phyloP scores from a whole-genome alignment of 2,888 invertebrate genomes.

The Nymphalis c-album region DNA sequence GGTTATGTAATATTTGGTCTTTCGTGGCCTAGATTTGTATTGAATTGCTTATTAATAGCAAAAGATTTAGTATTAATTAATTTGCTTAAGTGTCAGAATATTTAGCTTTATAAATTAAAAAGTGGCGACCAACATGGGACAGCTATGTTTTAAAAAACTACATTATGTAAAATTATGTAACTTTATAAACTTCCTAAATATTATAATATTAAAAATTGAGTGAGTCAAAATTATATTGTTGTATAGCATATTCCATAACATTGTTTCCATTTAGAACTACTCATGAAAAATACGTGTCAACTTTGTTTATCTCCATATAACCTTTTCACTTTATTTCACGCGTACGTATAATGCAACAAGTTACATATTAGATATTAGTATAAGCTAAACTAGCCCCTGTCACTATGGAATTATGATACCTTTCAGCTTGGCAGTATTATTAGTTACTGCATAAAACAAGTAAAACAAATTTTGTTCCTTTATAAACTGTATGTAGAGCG shows the following conservation, averaged over 20 bases:
- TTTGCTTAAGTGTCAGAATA: no score
- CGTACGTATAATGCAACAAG: not conserved
- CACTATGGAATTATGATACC: not conserved
- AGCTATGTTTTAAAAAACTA: no score
- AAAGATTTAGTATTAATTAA: no score
- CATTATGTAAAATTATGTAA: no score
- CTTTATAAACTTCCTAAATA: no score
- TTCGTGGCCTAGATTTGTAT: no score
- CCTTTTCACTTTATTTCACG: conserved; percentile 2
- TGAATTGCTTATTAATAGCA: no score
- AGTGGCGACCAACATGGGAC: no score
- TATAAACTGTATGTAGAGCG: not conserved
- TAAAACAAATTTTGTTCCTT: conserved; percentile 4
- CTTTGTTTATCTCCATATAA: conserved; percentile 5
- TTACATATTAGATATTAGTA: not conserved
- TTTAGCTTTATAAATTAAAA: no score
- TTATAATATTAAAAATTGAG: not conserved
- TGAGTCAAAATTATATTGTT: not conserved
- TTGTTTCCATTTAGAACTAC: conserved; percentile 1
- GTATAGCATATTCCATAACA: not conserved
- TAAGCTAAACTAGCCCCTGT: not conserved
- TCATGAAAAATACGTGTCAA: conserved; percentile 3
- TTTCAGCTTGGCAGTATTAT: not conserved
- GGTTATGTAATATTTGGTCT: no score
- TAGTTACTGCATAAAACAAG: not conserved